phyloP scores from a whole-genome alignment of 2,888 invertebrate species.

The Cheilosia grossa region DNA sequence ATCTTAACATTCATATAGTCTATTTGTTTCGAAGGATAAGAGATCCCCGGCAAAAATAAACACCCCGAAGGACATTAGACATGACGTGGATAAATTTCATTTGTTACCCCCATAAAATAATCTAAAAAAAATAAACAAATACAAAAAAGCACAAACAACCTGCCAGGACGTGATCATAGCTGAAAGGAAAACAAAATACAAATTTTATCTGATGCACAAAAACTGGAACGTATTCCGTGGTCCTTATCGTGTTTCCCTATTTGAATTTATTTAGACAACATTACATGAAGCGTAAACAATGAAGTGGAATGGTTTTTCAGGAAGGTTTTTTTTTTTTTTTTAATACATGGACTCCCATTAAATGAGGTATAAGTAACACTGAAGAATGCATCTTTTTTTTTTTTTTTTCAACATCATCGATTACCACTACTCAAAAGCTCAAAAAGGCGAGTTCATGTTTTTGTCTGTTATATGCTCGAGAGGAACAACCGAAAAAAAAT shows the following conservation, averaged over 20 bases:
- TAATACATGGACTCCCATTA: constrained; percentile 3
- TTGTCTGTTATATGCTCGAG: neutral
- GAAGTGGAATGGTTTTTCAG: neutral
- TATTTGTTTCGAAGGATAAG: constrained; percentile 8
- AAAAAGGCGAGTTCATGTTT: neutral
- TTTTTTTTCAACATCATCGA: constrained; percentile 31
- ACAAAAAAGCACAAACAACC: constrained; percentile 1
- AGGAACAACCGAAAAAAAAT: neutral
- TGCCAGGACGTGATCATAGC: neutral
- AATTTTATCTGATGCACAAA: neutral
- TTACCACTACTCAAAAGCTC: constrained; percentile 9
- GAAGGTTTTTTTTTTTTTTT: too few relatives aligned
- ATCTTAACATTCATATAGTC: constrained; percentile 27
- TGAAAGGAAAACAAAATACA: neutral
- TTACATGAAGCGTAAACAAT: neutral
- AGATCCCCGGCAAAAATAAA: neutral
- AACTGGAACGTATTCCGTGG: neutral
- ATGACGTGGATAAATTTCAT: constrained; percentile 42
- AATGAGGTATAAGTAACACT: constrained; percentile 46
- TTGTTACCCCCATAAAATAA: neutral
- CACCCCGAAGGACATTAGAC: neutral
- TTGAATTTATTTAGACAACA: constrained; percentile 31
- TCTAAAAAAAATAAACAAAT: neutral
- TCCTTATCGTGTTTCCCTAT: constrained; percentile 8
- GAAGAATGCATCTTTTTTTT: constrained; percentile 29